A percentile compares a stretch with the other conserved stretches of the same genome.
These are phyloP conservation scores for Acleris literana DNA, from an alignment of 2,888 invertebrate genomes.

Conservation along the genomic window DNA sequence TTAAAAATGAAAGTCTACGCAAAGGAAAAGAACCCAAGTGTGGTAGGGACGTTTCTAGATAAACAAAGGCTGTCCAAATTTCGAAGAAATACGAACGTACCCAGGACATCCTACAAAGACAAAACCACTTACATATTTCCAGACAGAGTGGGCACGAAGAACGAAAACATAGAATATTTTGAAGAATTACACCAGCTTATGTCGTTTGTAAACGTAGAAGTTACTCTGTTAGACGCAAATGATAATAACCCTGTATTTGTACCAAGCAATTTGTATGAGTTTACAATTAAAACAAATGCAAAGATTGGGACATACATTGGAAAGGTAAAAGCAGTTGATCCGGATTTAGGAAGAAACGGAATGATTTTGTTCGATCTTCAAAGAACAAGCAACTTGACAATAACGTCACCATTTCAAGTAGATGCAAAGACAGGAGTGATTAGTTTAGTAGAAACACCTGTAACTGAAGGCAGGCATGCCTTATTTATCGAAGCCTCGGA, in stretches of 20 bases:
- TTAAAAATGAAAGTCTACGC: slow-evolving; percentile 91
- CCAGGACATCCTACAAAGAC: slow-evolving; percentile 57
- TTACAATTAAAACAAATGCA: slow-evolving; percentile 87
- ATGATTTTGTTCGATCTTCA: slow-evolving; percentile 89
- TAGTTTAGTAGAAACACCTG: slow-evolving; percentile 85
- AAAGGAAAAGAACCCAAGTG: slow-evolving; percentile 88
- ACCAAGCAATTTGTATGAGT: slow-evolving; percentile 92
- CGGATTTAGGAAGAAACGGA: slow-evolving; percentile 89
- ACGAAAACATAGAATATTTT: slow-evolving; percentile 71
- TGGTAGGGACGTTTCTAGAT: slow-evolving; percentile 81
- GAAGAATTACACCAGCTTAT: slow-evolving; percentile 70
- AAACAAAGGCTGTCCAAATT: slow-evolving; percentile 71
- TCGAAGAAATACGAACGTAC: slow-evolving; percentile 60
- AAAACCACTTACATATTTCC: slow-evolving; percentile 78
- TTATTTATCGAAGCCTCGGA: slow-evolving; percentile 93
- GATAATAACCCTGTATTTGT: slow-evolving; percentile 95
- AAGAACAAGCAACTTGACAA: slow-evolving; percentile 85
- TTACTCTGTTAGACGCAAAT: slow-evolving; percentile 93
- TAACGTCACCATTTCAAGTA: slow-evolving; percentile 87
- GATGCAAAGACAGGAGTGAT: slow-evolving; percentile 88
- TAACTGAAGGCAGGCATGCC: slow-evolving; percentile 89
- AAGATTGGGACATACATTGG: slow-evolving; percentile 89
- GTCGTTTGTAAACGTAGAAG: slow-evolving; percentile 89
- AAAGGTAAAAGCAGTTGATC: slow-evolving; percentile 91
- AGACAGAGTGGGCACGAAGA: slow-evolving; percentile 69